These are phyloP conservation scores for Drosophila hydei DNA, from an alignment of 1,140 invertebrate genomes.

Conservation along the genomic window DNA sequence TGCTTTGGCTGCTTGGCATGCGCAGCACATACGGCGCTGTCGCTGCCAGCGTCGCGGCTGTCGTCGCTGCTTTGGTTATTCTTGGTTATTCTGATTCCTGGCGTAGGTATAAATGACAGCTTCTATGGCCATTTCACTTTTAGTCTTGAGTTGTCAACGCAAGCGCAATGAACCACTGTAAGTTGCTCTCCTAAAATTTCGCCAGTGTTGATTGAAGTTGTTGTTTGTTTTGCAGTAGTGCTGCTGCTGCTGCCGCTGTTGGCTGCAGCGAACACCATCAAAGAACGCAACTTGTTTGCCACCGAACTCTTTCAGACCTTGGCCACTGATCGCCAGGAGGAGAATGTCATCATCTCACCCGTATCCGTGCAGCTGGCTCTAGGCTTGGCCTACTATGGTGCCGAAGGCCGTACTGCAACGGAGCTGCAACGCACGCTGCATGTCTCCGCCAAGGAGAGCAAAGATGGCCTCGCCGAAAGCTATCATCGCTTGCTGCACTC, in stretches of 20 bases:
- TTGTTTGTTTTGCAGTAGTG: slow-evolving; percentile 17
- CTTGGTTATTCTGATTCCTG: slow-evolving; percentile 59
- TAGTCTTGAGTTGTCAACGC: slow-evolving; percentile 72
- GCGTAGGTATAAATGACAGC: slow-evolving; percentile 73
- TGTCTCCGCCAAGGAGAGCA: slow-evolving; percentile 78
- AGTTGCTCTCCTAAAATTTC: slow-evolving; percentile 13
- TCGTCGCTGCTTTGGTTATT: slow-evolving; percentile 12
- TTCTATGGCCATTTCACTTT: slow-evolving; percentile 71
- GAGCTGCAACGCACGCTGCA: slow-evolving; percentile 74
- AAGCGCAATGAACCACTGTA: slow-evolving; percentile 68
- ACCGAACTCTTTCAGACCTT: slow-evolving; percentile 80
- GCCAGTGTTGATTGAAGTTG: slow-evolving; percentile 7
- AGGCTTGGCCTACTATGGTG: slow-evolving; percentile 77
- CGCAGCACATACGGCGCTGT: slow-evolving; percentile 48
- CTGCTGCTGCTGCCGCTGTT: slow-evolving; percentile 30
- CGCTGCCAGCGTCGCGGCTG: slow-evolving; percentile 14
- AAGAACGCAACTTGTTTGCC: slow-evolving; percentile 78
- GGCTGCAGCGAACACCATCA: slow-evolving; percentile 62
- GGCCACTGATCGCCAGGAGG: slow-evolving; percentile 74
- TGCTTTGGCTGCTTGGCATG: slow-evolving; percentile 42
- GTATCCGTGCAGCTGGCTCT: slow-evolving; percentile 75
- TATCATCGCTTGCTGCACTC: slow-evolving; percentile 75
- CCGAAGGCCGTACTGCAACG: slow-evolving; percentile 69
- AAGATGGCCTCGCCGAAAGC: slow-evolving; percentile 70
- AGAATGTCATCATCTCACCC: slow-evolving; percentile 81